Base-by-base conservation (phyloP, 2,797 vertebrate species). In the Halcyon smyrnensis region DNA sequence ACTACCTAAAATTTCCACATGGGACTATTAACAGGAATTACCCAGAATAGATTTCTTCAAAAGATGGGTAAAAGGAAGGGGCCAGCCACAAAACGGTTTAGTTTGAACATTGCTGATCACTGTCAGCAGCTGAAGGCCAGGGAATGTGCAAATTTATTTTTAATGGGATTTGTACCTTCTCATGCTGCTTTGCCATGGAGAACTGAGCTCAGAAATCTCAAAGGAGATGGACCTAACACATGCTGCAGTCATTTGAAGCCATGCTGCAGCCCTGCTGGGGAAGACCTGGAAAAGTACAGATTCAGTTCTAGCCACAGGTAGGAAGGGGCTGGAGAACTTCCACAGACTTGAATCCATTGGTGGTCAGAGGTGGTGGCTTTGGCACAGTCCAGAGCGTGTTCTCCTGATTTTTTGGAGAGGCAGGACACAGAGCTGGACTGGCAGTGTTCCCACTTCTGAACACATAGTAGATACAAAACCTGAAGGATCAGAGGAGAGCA, bases 331-430 rank as follows among this genome's bases (percentile, higher is more conserved):
- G 39, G 20, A 79, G 79, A 77, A 17, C 28, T 25, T 53, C 43
- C 30, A 3, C 3, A 39, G 76, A 3, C 65, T 15, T 64, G 15
- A 86, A 27, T 53, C 62, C n/a, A 1, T 1, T 11, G 53, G 8
- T 41, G 50, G 15, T 23, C 17, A 32, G 74, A 75, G 50, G 27
- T 23, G 64, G 39, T 36, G 67, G 48, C 54, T 73, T 59, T 54
- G 82, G 51, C 46, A 39, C 15, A 36, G 39, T 1, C 11, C 46
- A 17, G 64, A 74, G 36, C 19, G 1, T 0, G 2, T n/a, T 62
- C 34, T 76, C 46, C 12, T 24, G 14, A 6, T 65, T 54, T n/a
- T 57, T 30, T 23, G 36, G 43, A 63, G 23, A 8, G 4, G 28
- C 51, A 28, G 67, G 54, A 68, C 8, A 16, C 24, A 62, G 43